Conservation (phyloP, 2,797 vertebrate species). For the Sternotherus odoratus region DNA sequence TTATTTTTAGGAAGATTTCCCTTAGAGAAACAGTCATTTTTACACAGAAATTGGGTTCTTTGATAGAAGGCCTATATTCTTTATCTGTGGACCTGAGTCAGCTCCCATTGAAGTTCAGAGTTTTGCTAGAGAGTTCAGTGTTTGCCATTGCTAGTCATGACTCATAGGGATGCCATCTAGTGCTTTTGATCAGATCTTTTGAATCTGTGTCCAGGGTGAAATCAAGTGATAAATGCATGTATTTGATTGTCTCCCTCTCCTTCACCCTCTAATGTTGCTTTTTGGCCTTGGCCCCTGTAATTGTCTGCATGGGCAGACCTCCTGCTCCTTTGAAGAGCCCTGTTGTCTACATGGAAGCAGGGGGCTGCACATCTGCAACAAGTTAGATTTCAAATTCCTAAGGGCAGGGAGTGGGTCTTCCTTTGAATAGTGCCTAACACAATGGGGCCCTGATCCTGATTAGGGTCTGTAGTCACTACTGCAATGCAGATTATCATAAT, state of each 20-base stretch:
- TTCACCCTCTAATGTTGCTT: background rate
- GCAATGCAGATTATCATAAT: background rate
- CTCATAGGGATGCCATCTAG: background rate
- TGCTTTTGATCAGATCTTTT: background rate
- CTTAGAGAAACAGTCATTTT: background rate
- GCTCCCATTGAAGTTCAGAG: rapidly evolving
- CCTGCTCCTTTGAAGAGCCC: background rate
- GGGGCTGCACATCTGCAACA: background rate
- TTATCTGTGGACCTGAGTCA: background rate
- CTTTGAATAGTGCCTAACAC: background rate
- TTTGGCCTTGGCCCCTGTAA: background rate
- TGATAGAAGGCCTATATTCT: background rate
- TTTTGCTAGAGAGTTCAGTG: background rate
- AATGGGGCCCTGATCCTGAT: background rate
- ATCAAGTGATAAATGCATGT: rapidly evolving
- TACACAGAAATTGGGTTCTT: background rate
- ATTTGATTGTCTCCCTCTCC: background rate
- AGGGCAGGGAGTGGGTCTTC: background rate
- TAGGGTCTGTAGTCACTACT: background rate
- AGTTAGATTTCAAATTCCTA: background rate
- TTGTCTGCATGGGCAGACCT: background rate
- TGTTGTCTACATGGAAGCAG: background rate
- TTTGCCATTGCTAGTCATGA: background rate
- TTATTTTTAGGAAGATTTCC: background rate
- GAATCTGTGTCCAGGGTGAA: background rate